Percentiles rank a stretch among this genome's conserved stretches.
phyloP scores from a whole-genome alignment of 2,797 vertebrate genomes.

The Hippocampus kuda region DNA sequence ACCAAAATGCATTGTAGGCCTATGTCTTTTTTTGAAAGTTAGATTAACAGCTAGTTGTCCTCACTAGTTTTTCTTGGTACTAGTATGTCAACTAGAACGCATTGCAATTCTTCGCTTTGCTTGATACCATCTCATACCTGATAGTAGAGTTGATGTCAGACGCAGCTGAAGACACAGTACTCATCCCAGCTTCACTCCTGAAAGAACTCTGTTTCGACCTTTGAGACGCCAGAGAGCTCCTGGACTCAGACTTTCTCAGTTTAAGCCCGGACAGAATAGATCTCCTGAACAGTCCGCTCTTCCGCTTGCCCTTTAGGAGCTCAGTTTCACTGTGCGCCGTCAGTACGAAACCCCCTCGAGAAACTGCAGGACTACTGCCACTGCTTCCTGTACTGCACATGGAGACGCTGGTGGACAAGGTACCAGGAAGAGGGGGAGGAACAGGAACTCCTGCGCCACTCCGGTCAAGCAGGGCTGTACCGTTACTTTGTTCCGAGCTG shows the following conservation, averaged over 20 bases:
- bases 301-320: slow-evolving; percentile 87
- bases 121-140: slow-evolving; percentile 43
- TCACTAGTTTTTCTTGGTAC: background rate
- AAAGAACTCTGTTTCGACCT: slow-evolving; percentile 98
- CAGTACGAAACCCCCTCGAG: slow-evolving; percentile 91
- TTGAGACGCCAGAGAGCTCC: slow-evolving; percentile 94
- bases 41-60: background rate
- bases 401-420: slow-evolving; percentile 65
- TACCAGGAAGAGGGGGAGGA: slow-evolving; percentile 40
- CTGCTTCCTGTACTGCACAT: slow-evolving; percentile 73
- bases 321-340: slow-evolving; percentile 91
- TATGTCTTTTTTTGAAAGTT: background rate
- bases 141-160: slow-evolving; percentile 97
- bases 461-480: slow-evolving; percentile 80
- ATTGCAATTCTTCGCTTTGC: background rate
- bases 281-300: slow-evolving; percentile 88
- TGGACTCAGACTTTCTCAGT: slow-evolving; percentile 92
- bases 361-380: slow-evolving; percentile 81
- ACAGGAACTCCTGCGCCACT: slow-evolving; percentile 62
- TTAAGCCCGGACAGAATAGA: slow-evolving; percentile 92
- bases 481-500: slow-evolving; percentile 92
- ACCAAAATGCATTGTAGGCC: background rate
- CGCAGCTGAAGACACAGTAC: slow-evolving; percentile 90
- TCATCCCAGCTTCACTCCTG: slow-evolving; percentile 95
- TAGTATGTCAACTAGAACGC: background rate